These are phyloP conservation scores for Leptinotarsa haldemani DNA, from an alignment of 2,888 invertebrate species.

Conservation along the genomic window DNA sequence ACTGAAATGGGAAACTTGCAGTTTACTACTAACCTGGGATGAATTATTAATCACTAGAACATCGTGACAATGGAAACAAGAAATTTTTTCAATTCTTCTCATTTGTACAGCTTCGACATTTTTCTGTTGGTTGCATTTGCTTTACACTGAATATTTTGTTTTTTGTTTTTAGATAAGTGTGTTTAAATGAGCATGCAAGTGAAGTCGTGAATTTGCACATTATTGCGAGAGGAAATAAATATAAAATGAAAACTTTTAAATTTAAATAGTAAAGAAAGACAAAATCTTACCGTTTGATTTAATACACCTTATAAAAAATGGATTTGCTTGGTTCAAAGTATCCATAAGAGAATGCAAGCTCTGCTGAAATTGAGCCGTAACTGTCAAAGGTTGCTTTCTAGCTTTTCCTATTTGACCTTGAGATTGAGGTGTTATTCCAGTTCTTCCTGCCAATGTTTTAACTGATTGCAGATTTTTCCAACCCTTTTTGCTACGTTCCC, in stretches of 20 bases:
- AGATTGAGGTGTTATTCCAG: slow-evolving; percentile 70
- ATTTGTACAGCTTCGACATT: no score
- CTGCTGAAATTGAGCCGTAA: slow-evolving; percentile 94
- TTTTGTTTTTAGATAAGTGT: no score
- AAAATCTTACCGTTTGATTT: slow-evolving; percentile 84
- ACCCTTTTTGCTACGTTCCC: slow-evolving; percentile 86
- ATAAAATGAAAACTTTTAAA: background rate
- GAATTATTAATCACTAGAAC: no score
- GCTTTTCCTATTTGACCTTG: slow-evolving; percentile 71
- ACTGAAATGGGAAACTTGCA: no score
- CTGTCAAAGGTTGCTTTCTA: slow-evolving; percentile 90
- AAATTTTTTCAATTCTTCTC: no score
- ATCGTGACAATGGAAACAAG: no score
- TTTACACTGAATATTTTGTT: no score
- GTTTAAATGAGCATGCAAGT: no score
- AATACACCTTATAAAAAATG: slow-evolving; percentile 91
- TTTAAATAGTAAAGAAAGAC: slow-evolving; percentile 8
- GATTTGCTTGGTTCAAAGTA: slow-evolving; percentile 89
- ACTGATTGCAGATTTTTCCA: slow-evolving; percentile 92
- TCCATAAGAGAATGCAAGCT: slow-evolving; percentile 93
- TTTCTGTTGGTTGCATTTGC: no score
- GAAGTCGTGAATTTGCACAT: no score
- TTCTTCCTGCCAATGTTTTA: slow-evolving; percentile 87
- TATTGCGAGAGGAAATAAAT: background rate
- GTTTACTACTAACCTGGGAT: no score